Conservation (phyloP, 2,113 vertebrate species). For the Antechinus flavipes region DNA sequence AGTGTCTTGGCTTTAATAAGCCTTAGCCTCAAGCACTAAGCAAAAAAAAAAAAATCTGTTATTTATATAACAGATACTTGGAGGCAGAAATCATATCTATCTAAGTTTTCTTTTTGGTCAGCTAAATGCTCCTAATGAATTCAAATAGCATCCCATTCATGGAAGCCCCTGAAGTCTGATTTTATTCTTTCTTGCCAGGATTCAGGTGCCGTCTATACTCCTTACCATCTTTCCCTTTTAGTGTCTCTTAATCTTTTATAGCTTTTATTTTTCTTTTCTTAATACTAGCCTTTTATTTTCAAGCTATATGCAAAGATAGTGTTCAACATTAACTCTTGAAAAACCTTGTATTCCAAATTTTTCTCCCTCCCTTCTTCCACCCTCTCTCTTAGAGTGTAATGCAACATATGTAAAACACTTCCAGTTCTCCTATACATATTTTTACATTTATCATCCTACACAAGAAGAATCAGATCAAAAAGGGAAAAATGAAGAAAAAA, state of each 20-base stretch:
- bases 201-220: neutral
- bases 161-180: neutral
- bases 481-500: no score
- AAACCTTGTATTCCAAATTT: no score
- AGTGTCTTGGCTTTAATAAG: neutral
- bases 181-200: neutral
- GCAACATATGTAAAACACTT: no score
- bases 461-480: no score
- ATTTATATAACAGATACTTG: neutral
- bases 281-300: no score
- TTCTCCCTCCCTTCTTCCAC: no score
- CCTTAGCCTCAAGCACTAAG: neutral
- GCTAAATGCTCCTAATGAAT: neutral
- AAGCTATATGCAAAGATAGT: no score
- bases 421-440: no score
- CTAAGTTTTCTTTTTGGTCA: neutral
- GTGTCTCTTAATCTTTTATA: neutral
- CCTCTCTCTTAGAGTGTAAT: no score
- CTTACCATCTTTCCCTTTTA: neutral
- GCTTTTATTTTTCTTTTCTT: neutral
- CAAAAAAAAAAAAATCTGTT: neutral
- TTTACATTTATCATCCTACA: no score
- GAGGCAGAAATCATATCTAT: neutral
- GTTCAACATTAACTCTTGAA: no score
- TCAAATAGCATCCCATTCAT: neutral